phyloP scores from a whole-genome alignment of 1,140 invertebrate genomes.

The Aradophagus sp. region DNA sequence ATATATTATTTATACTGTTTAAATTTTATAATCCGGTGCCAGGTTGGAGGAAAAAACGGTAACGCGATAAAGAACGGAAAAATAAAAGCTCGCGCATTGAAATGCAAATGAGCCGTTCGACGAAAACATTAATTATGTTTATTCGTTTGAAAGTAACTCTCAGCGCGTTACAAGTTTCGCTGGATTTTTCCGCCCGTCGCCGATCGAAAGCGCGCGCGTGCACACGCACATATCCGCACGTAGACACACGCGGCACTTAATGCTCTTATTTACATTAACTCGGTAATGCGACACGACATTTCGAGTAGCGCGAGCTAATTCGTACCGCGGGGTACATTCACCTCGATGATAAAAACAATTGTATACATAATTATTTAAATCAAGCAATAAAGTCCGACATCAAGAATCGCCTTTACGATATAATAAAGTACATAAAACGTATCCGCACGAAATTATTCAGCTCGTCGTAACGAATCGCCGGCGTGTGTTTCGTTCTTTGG shows the following conservation, averaged over 20 bases:
- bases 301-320: not conserved
- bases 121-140: conserved; percentile 40
- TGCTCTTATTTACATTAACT: conserved; percentile 15
- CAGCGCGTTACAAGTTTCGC: conserved; percentile 6
- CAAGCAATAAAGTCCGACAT: conserved; percentile 39
- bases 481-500: conserved; percentile 18
- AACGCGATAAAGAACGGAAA: not conserved
- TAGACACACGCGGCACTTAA: no score
- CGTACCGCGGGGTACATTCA: conserved; percentile 25
- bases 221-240: no score
- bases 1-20: conserved; percentile 38
- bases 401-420: conserved; percentile 43
- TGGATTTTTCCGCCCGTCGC: conserved; percentile 7
- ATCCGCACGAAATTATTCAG: conserved; percentile 43
- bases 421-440: conserved; percentile 47
- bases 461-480: conserved; percentile 48
- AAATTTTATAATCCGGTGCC: no score
- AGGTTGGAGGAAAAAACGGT: no score
- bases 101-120: conserved; percentile 34
- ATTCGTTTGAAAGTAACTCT: conserved; percentile 20
- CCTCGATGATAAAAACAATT: conserved; percentile 43
- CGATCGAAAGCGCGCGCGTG: conserved; percentile 8
- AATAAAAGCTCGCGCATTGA: conserved; percentile 26
- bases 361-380: conserved; percentile 51
- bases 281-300: conserved; percentile 9